Base-by-base conservation (phyloP, 2,113 vertebrate genomes). In the Euleptes europaea region DNA sequence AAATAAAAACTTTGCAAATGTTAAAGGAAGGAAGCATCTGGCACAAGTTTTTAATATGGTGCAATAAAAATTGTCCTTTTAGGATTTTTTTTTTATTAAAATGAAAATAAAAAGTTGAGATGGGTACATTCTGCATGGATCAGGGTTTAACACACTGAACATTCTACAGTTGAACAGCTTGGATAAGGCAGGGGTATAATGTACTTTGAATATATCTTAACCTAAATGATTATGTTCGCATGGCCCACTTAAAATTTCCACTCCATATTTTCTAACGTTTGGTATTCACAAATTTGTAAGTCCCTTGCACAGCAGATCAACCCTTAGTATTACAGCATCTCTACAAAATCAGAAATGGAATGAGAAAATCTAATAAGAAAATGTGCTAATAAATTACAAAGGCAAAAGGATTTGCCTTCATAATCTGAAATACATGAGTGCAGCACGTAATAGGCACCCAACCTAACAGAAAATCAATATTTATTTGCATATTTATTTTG, bases 21-120 rank as follows among this genome's bases (percentile, higher is more conserved):
- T 95, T 96, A 96, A 92, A 95, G 92, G 94, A 94, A 93, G 94
- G 92, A 95, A 91, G 40, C 92, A 94, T 90, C 93, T 95, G 93
- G 88, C 87, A 93, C 65, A 92, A 91, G 87, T 66, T 93, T 94
- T 94, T 84, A 83, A 89, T 80, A 71, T 77, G 7, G 82, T 93
- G 89, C 84, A 67, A 79, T 86, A 90, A 75, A 92, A 82, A 66
- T 71, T 72, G 82, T 90, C 90, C 91, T 93, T 79, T 31, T 88
- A 91, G 92, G 54, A 49, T 86, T 82, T 60, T 69, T 60, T 69
- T 90, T 83, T 75, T 12, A n/a, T 69, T 79, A 60, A 60, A 60
- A 28, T 35, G 15, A 31, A n/a, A 70, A n/a, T n/a, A 44, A 60
- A 63, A 74, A 23, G 15, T 72, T 21, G 19, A 66, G 5, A 84